Conservation (phyloP, 2,797 vertebrate species). For the Myoxocephalus aenaeus region DNA sequence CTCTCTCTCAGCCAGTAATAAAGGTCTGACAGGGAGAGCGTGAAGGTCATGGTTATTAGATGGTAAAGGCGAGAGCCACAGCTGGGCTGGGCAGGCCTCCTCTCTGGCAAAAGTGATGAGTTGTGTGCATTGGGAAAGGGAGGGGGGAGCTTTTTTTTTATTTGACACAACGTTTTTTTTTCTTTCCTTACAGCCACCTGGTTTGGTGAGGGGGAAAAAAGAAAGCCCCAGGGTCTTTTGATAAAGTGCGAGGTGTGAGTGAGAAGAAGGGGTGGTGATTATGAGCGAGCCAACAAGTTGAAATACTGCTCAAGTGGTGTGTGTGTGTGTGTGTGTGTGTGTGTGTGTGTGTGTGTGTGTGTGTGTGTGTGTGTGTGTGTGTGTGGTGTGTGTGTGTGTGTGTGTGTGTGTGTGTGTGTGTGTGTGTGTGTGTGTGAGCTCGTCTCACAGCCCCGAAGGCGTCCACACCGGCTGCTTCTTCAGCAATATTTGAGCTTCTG, state of each 20-base stretch:
- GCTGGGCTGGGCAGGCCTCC: conserved; percentile 77
- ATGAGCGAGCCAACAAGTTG: conserved; percentile 55
- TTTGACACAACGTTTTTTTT: conserved; percentile 56
- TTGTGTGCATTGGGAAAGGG: conserved; percentile 60
- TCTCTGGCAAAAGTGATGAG: conserved; percentile 75
- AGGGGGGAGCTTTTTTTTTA: conserved; percentile 53
- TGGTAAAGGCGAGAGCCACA: conserved; percentile 79
- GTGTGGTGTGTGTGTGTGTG: too few relatives aligned
- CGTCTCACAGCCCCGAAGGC: conserved; percentile 56
- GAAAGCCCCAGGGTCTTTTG: conserved; percentile 55
- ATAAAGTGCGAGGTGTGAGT: conserved; percentile 67
- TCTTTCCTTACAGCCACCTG: conserved; percentile 65
- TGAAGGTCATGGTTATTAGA: conserved; percentile 84
- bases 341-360: conserved; percentile 14
- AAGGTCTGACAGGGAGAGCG: conserved; percentile 79
- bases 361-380: conserved; percentile 11
- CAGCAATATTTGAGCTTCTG: conserved; percentile 55
- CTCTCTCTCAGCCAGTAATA: conserved; percentile 74
- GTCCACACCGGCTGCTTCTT: conserved; percentile 77
- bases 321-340: too few relatives aligned
- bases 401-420: not conserved
- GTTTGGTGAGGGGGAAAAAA: conserved; percentile 51
- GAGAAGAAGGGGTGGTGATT: conserved; percentile 57
- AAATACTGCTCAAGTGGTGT: conserved; percentile 53
- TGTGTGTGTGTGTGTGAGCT: conserved; percentile 30